Evolutionary conservation across 1,140 invertebrate species (phyloP).

Genomic region (Holotrichia oblita): DNA sequence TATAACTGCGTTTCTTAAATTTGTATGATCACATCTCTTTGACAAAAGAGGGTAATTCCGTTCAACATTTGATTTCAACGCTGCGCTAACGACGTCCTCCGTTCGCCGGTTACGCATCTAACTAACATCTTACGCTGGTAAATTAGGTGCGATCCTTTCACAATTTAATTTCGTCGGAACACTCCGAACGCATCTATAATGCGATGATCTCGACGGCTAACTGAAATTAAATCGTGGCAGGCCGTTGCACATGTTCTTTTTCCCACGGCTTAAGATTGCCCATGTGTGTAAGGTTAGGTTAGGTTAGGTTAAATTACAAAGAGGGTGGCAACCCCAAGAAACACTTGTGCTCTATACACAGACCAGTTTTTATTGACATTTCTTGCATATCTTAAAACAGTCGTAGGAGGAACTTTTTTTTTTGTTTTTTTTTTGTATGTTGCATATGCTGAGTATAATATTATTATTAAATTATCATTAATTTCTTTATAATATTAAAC

Average conservation of each 20-base stretch:
- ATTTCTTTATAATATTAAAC: too few relatives aligned
- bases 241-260: conserved; percentile 47
- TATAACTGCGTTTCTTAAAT: conserved; percentile 35
- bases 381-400: conserved; percentile 24
- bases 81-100: background rate
- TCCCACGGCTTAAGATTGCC: conserved; percentile 48
- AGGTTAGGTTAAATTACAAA: conserved; percentile 43
- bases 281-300: conserved; percentile 46
- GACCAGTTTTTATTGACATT: conserved; percentile 44
- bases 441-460: too few relatives aligned
- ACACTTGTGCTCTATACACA: conserved; percentile 44
- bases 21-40: conserved; percentile 33
- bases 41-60: conserved; percentile 27
- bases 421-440: too few relatives aligned
- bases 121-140: conserved; percentile 32
- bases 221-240: conserved; percentile 39
- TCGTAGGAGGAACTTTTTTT: conserved; percentile 6
- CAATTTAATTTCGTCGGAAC: background rate
- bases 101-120: background rate
- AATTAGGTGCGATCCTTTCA: background rate
- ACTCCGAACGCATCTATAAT: background rate
- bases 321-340: conserved; percentile 48
- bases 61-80: conserved; percentile 24
- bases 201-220: background rate
- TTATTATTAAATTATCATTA: too few relatives aligned